These are phyloP conservation scores for Daubentonia madagascariensis DNA, from an alignment of 2,113 vertebrate species.

Conservation along the genomic window DNA sequence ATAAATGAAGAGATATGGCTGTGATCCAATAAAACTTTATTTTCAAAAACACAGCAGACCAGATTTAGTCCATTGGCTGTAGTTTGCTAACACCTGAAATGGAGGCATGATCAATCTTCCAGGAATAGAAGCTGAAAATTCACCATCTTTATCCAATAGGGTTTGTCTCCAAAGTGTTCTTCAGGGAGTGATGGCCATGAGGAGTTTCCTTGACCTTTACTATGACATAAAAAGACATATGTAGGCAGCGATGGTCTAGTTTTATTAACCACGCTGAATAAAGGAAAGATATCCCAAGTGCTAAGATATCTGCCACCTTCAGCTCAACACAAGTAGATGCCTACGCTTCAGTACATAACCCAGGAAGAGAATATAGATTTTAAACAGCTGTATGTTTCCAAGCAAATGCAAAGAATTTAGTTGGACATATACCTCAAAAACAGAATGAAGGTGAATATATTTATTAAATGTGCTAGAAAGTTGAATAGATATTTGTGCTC, in stretches of 20 bases:
- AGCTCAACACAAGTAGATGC: background rate
- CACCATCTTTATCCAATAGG: background rate
- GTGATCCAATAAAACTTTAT: background rate
- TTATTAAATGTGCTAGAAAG: background rate
- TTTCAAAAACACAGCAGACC: background rate
- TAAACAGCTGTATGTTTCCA: background rate
- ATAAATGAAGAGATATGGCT: background rate
- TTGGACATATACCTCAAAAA: background rate
- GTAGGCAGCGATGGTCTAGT: background rate
- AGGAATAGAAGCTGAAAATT: slow-evolving; percentile 1
- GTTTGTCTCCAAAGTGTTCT: background rate
- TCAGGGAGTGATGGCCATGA: background rate
- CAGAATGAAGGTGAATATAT: background rate
- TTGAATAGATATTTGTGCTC: background rate
- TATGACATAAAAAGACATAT: background rate
- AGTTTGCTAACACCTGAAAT: background rate
- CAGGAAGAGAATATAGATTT: background rate
- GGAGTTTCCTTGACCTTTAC: background rate
- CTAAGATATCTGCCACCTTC: background rate
- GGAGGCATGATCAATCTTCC: background rate
- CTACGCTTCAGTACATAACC: background rate
- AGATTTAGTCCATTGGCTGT: background rate
- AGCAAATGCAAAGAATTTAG: background rate
- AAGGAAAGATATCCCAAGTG: background rate
- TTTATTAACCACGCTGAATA: background rate